These are phyloP conservation scores for Rhagoletis zephyria DNA, from an alignment of 1,140 invertebrate species.

Conservation along the genomic window DNA sequence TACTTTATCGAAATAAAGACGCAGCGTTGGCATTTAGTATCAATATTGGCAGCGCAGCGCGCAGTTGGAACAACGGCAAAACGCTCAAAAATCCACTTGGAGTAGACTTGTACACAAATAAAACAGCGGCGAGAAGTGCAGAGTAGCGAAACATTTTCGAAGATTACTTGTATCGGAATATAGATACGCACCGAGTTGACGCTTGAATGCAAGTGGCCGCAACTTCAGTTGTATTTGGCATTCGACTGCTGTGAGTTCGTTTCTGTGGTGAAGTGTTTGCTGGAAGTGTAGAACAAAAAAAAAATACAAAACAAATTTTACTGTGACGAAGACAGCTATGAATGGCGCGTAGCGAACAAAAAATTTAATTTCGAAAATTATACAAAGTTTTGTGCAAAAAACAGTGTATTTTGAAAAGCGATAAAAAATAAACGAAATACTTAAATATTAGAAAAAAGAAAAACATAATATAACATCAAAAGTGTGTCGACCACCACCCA, in stretches of 20 bases:
- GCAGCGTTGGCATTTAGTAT: constrained; percentile 47
- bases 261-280: not conserved
- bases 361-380: not conserved
- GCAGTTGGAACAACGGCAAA: constrained; percentile 38
- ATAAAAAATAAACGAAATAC: not conserved
- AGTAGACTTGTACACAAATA: not conserved
- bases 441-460: not conserved
- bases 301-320: constrained; percentile 10
- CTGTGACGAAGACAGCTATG: not conserved
- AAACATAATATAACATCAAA: not conserved
- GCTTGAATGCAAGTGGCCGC: constrained; percentile 20
- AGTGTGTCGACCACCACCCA: constrained; percentile 20
- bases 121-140: not conserved
- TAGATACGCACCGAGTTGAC: not conserved
- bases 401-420: not conserved
- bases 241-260: constrained; percentile 35
- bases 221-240: constrained; percentile 48
- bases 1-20: constrained; percentile 51
- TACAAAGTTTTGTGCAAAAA: not conserved
- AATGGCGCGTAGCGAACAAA: constrained; percentile 6
- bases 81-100: constrained; percentile 38
- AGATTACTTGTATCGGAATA: not conserved
- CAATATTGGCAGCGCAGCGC: constrained; percentile 49
- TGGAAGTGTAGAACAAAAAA: not conserved
- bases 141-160: constrained; percentile 18